Base-by-base conservation (phyloP, 1,140 invertebrate species). In the Centruroides vittatus region DNA sequence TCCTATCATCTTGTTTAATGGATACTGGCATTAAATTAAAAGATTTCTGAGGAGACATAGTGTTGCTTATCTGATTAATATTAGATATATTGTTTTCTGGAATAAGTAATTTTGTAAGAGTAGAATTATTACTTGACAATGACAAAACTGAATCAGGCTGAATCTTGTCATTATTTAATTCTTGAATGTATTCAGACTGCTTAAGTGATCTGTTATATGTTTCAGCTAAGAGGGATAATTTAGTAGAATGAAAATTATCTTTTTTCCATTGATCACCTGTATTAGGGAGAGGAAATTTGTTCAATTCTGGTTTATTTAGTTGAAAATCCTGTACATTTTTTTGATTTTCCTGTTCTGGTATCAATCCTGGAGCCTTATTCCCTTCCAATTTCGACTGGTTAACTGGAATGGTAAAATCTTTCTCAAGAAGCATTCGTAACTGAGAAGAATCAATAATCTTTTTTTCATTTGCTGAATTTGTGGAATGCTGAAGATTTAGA, bases 11-110 rank as follows among this genome's bases (percentile, higher is more conserved):
- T 41, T 83, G 80, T 58, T 82, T 80, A 5, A 86, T 85, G 35
- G 86, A 88, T 66, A 89, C 88, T 0, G 86, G 86, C 6, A 85
- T 84, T 69, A 92, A 92, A 72, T 83, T 87, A 70, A 88, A 90
- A 70, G 85, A 67, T 81, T 82, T 3, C 23, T 81, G 79, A 73
- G 23, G 2, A 23, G 23, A 23, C 23, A 23, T 81, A 79, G 66
- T 78, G 78, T 7, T 79, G 79, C n/a, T 78, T 74, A 34, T 71
- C 68, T 41, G 72, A 23, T 65, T 51, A 64, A 46, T 60, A 64
- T 62, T 49, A 61, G 60, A 12, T 61, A 61, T 12, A 59, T 55
- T 35, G 34, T 61, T 9, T 55, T 47, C n/a, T 55, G 23, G 23
- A 10, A 11, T 34, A 7, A 7, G 8, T 12, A 7, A 35, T 35